These are phyloP conservation scores for Smutsia temminckii DNA, from an alignment of 2,797 vertebrate genomes.

Conservation along the genomic window DNA sequence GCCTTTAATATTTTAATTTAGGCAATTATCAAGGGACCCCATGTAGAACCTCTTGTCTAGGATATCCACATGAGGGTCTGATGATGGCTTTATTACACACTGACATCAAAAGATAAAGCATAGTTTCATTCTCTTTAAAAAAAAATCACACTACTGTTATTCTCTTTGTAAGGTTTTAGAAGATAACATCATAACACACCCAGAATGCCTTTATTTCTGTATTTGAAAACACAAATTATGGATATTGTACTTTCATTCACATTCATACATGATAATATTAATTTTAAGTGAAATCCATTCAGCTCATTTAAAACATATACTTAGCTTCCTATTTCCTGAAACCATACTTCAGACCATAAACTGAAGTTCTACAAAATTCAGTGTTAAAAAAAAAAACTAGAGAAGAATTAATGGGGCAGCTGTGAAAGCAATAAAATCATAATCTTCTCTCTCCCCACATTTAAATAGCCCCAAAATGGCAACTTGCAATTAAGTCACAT, in stretches of 20 bases:
- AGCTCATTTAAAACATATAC: not conserved
- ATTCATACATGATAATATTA: not conserved
- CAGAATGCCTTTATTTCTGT: conserved; percentile 1
- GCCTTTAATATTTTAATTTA: conserved; percentile 90
- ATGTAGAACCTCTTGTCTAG: conserved; percentile 88
- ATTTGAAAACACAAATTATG: not conserved
- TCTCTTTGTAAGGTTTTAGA: conserved; percentile 54
- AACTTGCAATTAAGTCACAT: not conserved
- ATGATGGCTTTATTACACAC: conserved; percentile 88
- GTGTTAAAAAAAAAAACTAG: conserved; percentile 3
- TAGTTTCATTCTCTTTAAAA: conserved; percentile 73
- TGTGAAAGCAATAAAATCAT: conserved; percentile 29
- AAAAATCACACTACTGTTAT: conserved; percentile 55
- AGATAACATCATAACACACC: not conserved
- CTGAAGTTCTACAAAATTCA: conserved; percentile 39
- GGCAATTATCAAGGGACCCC: conserved; percentile 86
- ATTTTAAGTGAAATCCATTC: conserved; percentile 41
- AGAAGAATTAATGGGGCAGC: not conserved
- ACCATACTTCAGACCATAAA: conserved; percentile 36
- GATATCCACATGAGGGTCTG: conserved; percentile 84
- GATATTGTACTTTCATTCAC: not conserved
- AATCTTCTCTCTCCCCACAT: not conserved
- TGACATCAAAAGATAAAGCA: conserved; percentile 83
- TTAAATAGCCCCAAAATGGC: not conserved
- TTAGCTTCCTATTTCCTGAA: conserved; percentile 48